phyloP scores from a whole-genome alignment of 2,888 invertebrate genomes.

The Sisyra terminalis region DNA sequence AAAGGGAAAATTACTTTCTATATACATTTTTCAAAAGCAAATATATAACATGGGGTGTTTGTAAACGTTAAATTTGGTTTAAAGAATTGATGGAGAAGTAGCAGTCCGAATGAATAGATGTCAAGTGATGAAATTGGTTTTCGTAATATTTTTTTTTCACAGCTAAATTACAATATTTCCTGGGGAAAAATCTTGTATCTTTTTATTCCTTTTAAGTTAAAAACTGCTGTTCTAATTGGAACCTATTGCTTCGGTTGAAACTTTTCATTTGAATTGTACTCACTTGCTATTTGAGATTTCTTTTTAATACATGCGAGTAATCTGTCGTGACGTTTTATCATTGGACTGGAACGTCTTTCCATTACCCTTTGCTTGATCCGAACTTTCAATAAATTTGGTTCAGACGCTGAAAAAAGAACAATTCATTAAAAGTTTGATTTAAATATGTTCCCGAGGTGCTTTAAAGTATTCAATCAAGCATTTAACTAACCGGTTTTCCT shows the following conservation, averaged over 20 bases:
- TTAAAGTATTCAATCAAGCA: not conserved
- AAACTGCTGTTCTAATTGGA: not conserved
- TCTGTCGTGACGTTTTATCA: constrained; percentile 65
- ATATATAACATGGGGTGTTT: too few relatives aligned
- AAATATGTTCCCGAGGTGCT: too few relatives aligned
- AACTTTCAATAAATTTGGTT: constrained; percentile 91
- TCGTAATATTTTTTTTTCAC: too few relatives aligned
- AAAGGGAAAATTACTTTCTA: too few relatives aligned
- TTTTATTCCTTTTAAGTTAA: constrained; percentile 1
- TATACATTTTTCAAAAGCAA: too few relatives aligned
- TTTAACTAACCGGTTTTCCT: constrained; percentile 73
- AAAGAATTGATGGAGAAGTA: too few relatives aligned
- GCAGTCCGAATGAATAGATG: too few relatives aligned
- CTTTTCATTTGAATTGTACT: constrained; percentile 11
- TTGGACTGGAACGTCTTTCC: constrained; percentile 86
- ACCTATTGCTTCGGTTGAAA: not conserved
- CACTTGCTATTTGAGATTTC: constrained; percentile 45
- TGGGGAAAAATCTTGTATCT: not conserved
- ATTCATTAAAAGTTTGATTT: not conserved
- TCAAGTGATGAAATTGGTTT: too few relatives aligned
- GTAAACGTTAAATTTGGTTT: too few relatives aligned
- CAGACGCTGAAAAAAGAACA: constrained; percentile 53
- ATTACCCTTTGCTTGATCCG: constrained; percentile 88
- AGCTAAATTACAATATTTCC: not conserved
- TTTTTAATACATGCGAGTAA: constrained; percentile 59